Evolutionary conservation across 2,113 vertebrate species (phyloP), one percentile per base, ranked within the genome.

Genomic region (Dolichotis patagonum): DNA sequence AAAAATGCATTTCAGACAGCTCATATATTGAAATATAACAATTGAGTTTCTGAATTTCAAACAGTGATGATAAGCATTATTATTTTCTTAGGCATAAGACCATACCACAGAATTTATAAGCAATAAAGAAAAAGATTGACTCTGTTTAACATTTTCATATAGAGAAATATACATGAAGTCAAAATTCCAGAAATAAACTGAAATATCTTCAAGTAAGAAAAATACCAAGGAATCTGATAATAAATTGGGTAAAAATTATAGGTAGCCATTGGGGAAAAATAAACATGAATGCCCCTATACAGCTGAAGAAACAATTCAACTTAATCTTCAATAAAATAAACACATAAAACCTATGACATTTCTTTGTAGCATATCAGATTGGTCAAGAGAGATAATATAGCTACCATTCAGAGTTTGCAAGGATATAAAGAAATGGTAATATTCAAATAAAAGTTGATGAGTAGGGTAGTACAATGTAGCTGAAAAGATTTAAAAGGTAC

Each of bases 1-100:
- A 84, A 88, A 91, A 92, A 88, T 54, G 83, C 88, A 96, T 83
- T 96, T 95, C 58, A 95, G 6, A 83, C 10, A 81, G 38, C 32
- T 83, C 62, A 82, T 82, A 62, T 62, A 58, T 82, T 94, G 85
- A 91, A 91, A 91, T 82, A 20, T 90, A 93, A 93, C 90, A 95
- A 85, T 83, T 80, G 92, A 60, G 80, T 49, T 49, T 71, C 94
- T 46, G 10, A 89, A 56, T 93, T 95, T 85, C 84, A 86, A 91
- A 95, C 88, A 95, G 58, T 67, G 16, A 11, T 73, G 16, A 83
- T 77, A n/a, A 75, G 65, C 14, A 62, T 88, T 94, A 77, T 81
- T 94, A 77, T 91, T 97, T 93, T 97, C 77, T 83, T 73, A 91
- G 20, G 52, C 1, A 52, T 67, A 94, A 60, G 35, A 16, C 19